Conservation (phyloP, 2,113 vertebrate species). For the Rhineura floridana region DNA sequence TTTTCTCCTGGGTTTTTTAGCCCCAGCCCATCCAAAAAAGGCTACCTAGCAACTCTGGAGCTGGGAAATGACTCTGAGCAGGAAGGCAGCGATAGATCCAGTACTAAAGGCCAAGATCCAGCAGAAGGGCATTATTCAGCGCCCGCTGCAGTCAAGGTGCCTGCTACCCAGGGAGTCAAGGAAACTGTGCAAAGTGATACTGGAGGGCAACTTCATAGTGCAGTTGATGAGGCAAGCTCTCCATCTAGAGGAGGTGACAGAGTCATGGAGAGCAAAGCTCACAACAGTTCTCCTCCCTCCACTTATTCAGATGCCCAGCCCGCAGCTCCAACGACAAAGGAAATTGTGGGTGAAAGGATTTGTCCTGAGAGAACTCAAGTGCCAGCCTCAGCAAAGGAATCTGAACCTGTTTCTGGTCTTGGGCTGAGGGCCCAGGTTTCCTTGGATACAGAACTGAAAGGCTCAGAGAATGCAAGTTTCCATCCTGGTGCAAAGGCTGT, state of each 20-base stretch:
- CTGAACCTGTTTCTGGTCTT: rapidly evolving
- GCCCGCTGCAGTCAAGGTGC: conserved; percentile 23
- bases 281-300: not conserved
- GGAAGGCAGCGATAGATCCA: conserved; percentile 3
- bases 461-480: rapidly evolving
- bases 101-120: not conserved
- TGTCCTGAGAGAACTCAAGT: not conserved
- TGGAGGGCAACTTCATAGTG: conserved; percentile 48
- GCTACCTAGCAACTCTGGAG: not conserved
- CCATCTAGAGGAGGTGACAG: rapidly evolving
- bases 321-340: conserved; percentile 16
- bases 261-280: not conserved
- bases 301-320: conserved; percentile 50
- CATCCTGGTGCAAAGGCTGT: not conserved
- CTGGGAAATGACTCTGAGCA: conserved; percentile 4
- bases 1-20: conserved; percentile 23
- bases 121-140: not conserved
- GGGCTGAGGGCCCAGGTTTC: not conserved
- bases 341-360: not conserved
- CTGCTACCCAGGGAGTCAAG: conserved; percentile 51
- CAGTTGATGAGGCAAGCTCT: conserved; percentile 19
- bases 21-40: conserved; percentile 30
- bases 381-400: not conserved
- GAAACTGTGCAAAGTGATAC: conserved; percentile 54
- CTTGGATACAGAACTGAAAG: not conserved